Conservation (phyloP, 2,888 invertebrate species). For the Heliothis peltigera region DNA sequence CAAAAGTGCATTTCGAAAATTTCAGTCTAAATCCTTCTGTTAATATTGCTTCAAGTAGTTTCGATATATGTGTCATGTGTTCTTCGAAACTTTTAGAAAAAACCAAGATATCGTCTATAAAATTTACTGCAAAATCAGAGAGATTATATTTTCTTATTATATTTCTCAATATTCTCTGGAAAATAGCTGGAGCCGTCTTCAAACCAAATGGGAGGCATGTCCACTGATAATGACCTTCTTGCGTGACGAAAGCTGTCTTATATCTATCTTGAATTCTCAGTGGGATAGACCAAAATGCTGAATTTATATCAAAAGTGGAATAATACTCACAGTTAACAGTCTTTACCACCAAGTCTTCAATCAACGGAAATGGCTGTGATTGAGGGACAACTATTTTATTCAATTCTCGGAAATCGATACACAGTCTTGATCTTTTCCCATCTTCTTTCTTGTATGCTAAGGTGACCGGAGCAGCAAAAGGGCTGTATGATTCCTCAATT, state of each 20-base stretch:
- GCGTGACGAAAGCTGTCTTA: slow-evolving; percentile 49
- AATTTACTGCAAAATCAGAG: slow-evolving; percentile 13
- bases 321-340: slow-evolving; percentile 67
- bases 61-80: neutral
- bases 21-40: neutral
- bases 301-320: slow-evolving; percentile 68
- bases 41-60: neutral
- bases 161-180: slow-evolving; percentile 20
- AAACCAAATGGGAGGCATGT: no score
- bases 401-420: neutral
- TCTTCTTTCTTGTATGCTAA: slow-evolving; percentile 1
- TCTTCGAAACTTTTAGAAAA: slow-evolving; percentile 1
- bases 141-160: slow-evolving; percentile 26
- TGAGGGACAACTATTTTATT: slow-evolving; percentile 5
- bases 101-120: slow-evolving; percentile 21
- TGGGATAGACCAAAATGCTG: slow-evolving; percentile 72
- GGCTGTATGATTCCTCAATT: neutral
- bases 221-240: no score
- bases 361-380: slow-evolving; percentile 35
- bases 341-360: no score
- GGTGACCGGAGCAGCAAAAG: neutral
- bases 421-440: neutral
- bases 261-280: slow-evolving; percentile 51
- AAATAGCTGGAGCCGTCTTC: neutral
- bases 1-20: neutral